phyloP scores from a whole-genome alignment of 2,888 invertebrate species.

The Drosophila differens region DNA sequence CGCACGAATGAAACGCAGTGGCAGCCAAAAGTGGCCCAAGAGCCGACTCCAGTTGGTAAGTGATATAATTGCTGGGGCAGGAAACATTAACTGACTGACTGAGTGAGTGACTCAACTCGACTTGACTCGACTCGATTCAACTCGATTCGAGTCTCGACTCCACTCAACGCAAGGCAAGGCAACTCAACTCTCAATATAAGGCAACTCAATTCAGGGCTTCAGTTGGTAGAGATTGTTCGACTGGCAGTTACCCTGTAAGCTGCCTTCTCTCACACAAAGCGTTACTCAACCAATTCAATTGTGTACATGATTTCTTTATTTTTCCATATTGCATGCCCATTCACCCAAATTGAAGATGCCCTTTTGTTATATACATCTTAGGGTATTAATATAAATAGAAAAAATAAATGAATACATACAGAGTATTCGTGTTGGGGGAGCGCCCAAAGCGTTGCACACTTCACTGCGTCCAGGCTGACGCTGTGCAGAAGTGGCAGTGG shows the following conservation, averaged over 20 bases:
- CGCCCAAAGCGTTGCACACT: conserved; percentile 74
- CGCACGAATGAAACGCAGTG: conserved; percentile 71
- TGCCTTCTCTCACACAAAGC: not conserved
- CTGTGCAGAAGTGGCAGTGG: conserved; percentile 23
- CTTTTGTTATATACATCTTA: not conserved
- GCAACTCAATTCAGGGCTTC: not conserved
- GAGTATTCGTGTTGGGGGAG: conserved; percentile 55
- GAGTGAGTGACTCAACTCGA: conserved; percentile 60
- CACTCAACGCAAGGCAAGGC: not conserved
- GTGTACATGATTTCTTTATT: too few species aligned
- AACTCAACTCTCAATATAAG: not conserved
- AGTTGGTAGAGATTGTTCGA: conserved; percentile 1
- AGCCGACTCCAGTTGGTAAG: conserved; percentile 53
- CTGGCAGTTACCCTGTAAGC: not conserved
- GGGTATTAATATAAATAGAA: conserved; percentile 14
- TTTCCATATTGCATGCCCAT: not conserved
- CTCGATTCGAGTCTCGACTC: conserved; percentile 4
- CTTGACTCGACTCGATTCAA: conserved; percentile 20
- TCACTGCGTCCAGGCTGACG: conserved; percentile 59
- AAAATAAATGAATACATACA: conserved; percentile 51
- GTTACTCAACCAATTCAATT: not conserved
- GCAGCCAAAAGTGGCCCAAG: conserved; percentile 36
- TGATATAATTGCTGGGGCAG: conserved; percentile 78
- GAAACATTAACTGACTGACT: conserved; percentile 66
- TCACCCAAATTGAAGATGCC: not conserved